Percentiles rank a stretch among this genome's conserved stretches.
Evolutionary conservation across 1,140 invertebrate genomes (phyloP).

Genomic region (Eubasilissa regina): DNA sequence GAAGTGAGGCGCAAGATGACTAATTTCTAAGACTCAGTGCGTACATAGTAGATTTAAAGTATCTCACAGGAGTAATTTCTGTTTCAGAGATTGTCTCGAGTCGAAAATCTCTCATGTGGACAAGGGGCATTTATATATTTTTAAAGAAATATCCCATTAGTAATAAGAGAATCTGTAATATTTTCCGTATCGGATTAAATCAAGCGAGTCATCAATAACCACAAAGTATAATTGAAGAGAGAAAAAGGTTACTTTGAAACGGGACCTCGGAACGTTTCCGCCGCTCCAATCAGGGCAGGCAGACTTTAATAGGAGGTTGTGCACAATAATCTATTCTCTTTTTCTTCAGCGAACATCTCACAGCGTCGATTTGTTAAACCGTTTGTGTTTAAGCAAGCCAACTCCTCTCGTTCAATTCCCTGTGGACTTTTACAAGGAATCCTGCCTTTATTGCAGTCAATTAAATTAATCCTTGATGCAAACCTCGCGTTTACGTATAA

Average conservation of each 20-base stretch:
- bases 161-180: no score
- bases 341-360: conserved; percentile 3
- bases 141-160: no score
- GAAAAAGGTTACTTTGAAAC: conserved; percentile 8
- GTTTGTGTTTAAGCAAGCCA: conserved; percentile 9
- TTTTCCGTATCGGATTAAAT: conserved; percentile 16
- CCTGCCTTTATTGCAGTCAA: conserved; percentile 27
- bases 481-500: not conserved
- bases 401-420: not conserved
- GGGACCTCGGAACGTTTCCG: not conserved
- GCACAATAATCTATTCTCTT: conserved; percentile 5
- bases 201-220: conserved; percentile 22
- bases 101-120: no score
- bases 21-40: no score
- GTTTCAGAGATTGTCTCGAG: no score
- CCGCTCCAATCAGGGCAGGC: conserved; percentile 23
- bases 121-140: no score
- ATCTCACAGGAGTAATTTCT: no score
- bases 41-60: no score
- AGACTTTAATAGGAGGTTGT: conserved; percentile 11
- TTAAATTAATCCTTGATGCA: conserved; percentile 37
- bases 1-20: no score
- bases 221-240: conserved; percentile 12
- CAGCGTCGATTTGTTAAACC: conserved; percentile 19
- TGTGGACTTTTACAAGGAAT: not conserved